Percentiles rank a stretch among this genome's conserved stretches.
These are phyloP conservation scores for Anolis sagrei DNA, from an alignment of 2,113 vertebrate species.

Conservation along the genomic window DNA sequence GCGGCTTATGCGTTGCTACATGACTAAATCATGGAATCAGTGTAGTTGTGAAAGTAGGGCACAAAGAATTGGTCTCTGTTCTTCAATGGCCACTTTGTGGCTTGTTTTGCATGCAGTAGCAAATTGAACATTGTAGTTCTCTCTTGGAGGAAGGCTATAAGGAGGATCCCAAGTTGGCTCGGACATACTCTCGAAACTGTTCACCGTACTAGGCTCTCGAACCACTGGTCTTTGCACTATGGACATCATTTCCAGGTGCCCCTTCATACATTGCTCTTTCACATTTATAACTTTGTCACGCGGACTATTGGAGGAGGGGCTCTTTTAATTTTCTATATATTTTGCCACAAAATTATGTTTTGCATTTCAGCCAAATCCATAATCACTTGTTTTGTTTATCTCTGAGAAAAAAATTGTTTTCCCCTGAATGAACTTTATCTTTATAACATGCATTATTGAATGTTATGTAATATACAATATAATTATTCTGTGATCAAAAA, in stretches of 20 bases:
- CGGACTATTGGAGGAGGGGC: too few species aligned
- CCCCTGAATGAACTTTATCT: slow-evolving; percentile 68
- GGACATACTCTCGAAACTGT: slow-evolving; percentile 55
- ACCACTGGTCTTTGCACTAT: slow-evolving; percentile 57
- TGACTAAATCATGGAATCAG: slow-evolving; percentile 66
- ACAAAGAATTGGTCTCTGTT: slow-evolving; percentile 68
- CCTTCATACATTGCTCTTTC: slow-evolving; percentile 60
- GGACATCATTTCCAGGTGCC: slow-evolving; percentile 67
- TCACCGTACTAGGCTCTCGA: slow-evolving; percentile 62
- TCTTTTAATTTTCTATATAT: slow-evolving; percentile 31
- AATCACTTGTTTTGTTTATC: slow-evolving; percentile 73
- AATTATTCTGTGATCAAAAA: slow-evolving; percentile 69
- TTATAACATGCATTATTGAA: slow-evolving; percentile 70
- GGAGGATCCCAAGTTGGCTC: slow-evolving; percentile 66
- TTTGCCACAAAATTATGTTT: slow-evolving; percentile 48
- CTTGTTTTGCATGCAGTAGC: slow-evolving; percentile 63
- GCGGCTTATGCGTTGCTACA: slow-evolving; percentile 68
- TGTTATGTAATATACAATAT: slow-evolving; percentile 67
- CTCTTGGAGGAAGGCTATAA: slow-evolving; percentile 64
- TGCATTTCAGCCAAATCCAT: slow-evolving; percentile 52
- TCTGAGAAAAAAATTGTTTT: slow-evolving; percentile 63
- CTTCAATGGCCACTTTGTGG: slow-evolving; percentile 64
- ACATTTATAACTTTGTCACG: slow-evolving; percentile 61
- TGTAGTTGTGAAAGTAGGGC: slow-evolving; percentile 71
- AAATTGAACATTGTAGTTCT: slow-evolving; percentile 69